Base-by-base conservation (phyloP, 1,140 invertebrate genomes). In the Araneus ventricosus region DNA sequence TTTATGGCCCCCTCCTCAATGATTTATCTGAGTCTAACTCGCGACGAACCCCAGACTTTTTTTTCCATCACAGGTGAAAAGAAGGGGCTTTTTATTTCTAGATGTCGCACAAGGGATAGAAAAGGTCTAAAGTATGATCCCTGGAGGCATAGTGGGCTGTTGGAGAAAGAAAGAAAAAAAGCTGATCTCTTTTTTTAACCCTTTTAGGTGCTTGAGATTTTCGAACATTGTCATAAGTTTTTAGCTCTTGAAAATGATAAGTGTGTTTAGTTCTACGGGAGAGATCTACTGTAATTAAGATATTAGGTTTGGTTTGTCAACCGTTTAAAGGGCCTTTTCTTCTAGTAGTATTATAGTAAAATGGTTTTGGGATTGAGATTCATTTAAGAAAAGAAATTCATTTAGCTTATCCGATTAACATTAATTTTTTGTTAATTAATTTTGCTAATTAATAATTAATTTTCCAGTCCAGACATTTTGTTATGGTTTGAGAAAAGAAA, bases 1-100 rank as follows among this genome's bases (percentile, higher is more conserved):
- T 61, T 86, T 86, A 86, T 86, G 84, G 57, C 57, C 20, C 59
- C 57, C 84, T 86, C 27, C 24, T 86, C 45, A 86, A 86, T 86
- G 84, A 86, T 86, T 86, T 86, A 86, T 86, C 34, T 63, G 57
- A 61, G 84, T 86, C 45, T 34, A 34, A 61, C 30, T 34, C 57
- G n/a, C 80, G 30, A 52, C 80, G 37, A 45, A 14, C 39, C 37
- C 41, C 27, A 39, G 39, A 45, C 80, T 75, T 75, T 75, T 52
- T 59, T 82, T 39, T 82, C n/a, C 80, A 41, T 52, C 30, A 82
- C 41, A 41, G 27, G 39, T 45, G 37, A 82, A 82, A 82, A 75
- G 24, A 67, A 67, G 63, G 70, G 22, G 70, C 30, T 75, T 30
- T 75, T 75, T 75, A 75, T 75, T 75, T 75, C 70, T 34, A 20